These are phyloP conservation scores for Sarcophaga variegata DNA, from an alignment of 2,888 invertebrate species.

Conservation along the genomic window DNA sequence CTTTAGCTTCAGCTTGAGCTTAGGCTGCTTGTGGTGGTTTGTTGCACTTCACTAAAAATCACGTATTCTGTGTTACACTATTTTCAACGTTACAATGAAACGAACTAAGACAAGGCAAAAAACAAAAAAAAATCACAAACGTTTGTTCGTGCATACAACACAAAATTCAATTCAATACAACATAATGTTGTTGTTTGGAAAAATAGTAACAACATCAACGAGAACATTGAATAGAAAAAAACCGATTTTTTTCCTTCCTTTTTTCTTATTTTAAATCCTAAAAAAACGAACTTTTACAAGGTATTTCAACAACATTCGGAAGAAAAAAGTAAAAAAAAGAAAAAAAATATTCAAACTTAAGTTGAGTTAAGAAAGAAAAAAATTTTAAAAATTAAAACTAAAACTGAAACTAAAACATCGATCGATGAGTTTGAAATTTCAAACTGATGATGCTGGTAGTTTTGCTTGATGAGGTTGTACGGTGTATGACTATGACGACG, in stretches of 20 bases:
- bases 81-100: constrained; percentile 74
- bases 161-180: constrained; percentile 45
- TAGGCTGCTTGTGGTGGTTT: constrained; percentile 43
- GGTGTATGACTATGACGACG: neutral
- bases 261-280: constrained; percentile 23
- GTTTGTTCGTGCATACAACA: constrained; percentile 71
- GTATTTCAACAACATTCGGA: constrained; percentile 21
- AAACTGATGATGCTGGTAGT: constrained; percentile 60
- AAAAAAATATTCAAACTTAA: neutral
- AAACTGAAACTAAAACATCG: constrained; percentile 57
- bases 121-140: constrained; percentile 66
- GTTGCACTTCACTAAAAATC: constrained; percentile 73
- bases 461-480: constrained; percentile 60
- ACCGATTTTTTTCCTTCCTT: constrained; percentile 51
- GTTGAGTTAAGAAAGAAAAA: constrained; percentile 31
- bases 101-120: constrained; percentile 45
- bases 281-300: constrained; percentile 7
- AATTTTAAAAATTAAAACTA: constrained; percentile 21
- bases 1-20: neutral
- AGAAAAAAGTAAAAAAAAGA: neutral
- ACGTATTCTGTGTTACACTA: constrained; percentile 82
- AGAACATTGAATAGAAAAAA: constrained; percentile 51
- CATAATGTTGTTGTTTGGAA: constrained; percentile 26
- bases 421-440: constrained; percentile 66
- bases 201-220: constrained; percentile 67